Evolutionary conservation across 2,797 vertebrate genomes (phyloP), one percentile per base, ranked within the genome.

Genomic region (Scomberomorus guttatus): DNA sequence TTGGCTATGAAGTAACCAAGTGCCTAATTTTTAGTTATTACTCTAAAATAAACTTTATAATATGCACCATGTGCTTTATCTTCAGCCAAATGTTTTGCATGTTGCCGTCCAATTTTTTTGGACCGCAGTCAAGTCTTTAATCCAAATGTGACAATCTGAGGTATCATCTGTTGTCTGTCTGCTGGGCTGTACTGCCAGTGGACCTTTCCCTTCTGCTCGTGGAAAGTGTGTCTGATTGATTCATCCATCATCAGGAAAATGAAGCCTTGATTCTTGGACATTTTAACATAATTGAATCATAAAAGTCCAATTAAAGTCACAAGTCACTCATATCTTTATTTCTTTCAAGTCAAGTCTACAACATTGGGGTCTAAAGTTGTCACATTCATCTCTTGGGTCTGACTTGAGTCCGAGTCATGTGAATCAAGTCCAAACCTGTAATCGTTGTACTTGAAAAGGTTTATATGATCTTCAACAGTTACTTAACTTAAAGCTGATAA

Each of bases 191-290:
- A 34, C n/a, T 42, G 34, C 7, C 37, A 15, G n/a, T 15, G 34
- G 12, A 58, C 6, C 20, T 24, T 60, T 60, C 6, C n/a, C n/a
- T 14, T 42, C 44, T 18, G 44, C 44, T 48, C 17, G 17, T 18
- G 44, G 15, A 48, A 18, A 17, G 6, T 48, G 44, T 48, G 44
- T 48, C 5, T 44, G 37, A 42, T 6, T 25, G 59, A 14, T 25
- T 44, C 22, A 61, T 44, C 59, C 9, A 17, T 61, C 59, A 61
- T 25, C 6, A 10, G n/a, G 59, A 61, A 66, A 51, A 66, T 22
- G n/a, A 66, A 8, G 29, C 17, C 18, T 42, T 55, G 14, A 27
- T 55, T 55, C 51, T 27, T 15, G 6, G 34, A 25, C 4, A 7
- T 18, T 20, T 51, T 52, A 24, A 34, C 29, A 8, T 24, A 24